Percentiles rank a stretch among this genome's conserved stretches.
phyloP scores from a whole-genome alignment of 2,888 invertebrate species.

The Xiphydria camelus region DNA sequence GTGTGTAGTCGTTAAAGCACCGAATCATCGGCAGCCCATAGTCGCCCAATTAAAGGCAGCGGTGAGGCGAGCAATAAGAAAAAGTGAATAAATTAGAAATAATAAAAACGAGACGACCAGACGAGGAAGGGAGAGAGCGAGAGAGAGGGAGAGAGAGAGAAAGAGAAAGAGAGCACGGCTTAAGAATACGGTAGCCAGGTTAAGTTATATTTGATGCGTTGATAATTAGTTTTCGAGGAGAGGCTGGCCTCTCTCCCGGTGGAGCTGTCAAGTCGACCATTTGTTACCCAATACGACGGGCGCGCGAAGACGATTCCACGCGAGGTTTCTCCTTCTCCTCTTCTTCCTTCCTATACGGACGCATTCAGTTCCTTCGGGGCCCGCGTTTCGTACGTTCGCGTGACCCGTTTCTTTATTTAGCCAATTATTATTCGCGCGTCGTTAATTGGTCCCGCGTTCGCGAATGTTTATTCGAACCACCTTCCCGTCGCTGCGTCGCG shows the following conservation, averaged over 20 bases:
- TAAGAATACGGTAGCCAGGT: conserved; percentile 51
- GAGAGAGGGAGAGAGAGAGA: conserved; percentile 4
- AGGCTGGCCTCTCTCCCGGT: conserved; percentile 22
- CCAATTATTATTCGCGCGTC: too few relatives aligned
- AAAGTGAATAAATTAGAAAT: conserved; percentile 35
- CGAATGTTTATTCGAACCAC: too few relatives aligned
- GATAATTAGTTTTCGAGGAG: conserved; percentile 53
- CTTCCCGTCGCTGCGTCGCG: too few relatives aligned
- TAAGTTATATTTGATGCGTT: conserved; percentile 55
- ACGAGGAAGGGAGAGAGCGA: conserved; percentile 24
- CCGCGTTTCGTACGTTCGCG: too few relatives aligned
- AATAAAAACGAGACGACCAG: conserved; percentile 32
- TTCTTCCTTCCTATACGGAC: not conserved
- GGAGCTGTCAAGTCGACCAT: conserved; percentile 42
- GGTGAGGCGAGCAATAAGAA: conserved; percentile 25
- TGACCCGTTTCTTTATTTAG: too few relatives aligned
- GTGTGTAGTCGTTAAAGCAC: conserved; percentile 31
- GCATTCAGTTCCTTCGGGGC: too few relatives aligned
- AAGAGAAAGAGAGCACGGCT: conserved; percentile 31
- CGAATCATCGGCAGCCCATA: conserved; percentile 41
- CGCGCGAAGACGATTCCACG: not conserved
- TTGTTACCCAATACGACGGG: conserved; percentile 32
- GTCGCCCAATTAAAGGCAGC: conserved; percentile 47
- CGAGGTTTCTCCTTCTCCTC: not conserved
- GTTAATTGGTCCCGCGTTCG: too few relatives aligned